A percentile compares a stretch with the other conserved stretches of the same genome.
Evolutionary conservation across 1,140 invertebrate genomes (phyloP).

Genomic region (Nomia melanderi): DNA sequence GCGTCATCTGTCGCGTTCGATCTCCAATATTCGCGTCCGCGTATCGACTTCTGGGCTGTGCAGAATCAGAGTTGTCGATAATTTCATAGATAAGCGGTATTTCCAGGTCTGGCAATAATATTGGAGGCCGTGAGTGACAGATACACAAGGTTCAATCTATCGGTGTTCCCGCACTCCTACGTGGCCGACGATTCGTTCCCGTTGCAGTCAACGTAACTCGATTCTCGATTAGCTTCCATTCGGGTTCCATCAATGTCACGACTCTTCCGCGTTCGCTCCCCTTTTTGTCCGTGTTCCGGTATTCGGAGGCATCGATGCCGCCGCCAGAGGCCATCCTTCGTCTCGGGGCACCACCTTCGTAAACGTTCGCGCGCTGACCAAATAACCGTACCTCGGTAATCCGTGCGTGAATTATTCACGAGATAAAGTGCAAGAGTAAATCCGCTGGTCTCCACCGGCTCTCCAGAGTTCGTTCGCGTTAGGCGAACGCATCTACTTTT

Average conservation of each 20-base stretch:
- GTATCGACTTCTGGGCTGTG: not conserved
- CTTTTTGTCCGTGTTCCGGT: too few relatives aligned
- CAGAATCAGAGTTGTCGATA: not conserved
- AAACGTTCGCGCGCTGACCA: not conserved
- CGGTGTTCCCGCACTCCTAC: not conserved
- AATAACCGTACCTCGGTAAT: constrained; percentile 3
- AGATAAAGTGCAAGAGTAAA: constrained; percentile 16
- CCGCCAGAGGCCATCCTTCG: too few relatives aligned
- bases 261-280: not conserved
- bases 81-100: constrained; percentile 18
- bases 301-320: too few relatives aligned
- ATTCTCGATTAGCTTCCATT: not conserved
- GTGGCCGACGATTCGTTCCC: not conserved
- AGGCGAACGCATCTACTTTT: constrained; percentile 31
- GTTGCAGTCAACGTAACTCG: not conserved
- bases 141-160: not conserved
- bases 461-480: constrained; percentile 3
- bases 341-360: not conserved
- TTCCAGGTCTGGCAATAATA: not conserved
- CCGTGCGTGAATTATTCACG: constrained; percentile 29
- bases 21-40: not conserved
- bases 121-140: not conserved
- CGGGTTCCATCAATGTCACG: not conserved
- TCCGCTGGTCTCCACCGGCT: not conserved
- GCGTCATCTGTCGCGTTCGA: not conserved